Evolutionary conservation across 2,797 vertebrate species (phyloP), one percentile per base, ranked within the genome.

Genomic region (Sebastes vulpes): DNA sequence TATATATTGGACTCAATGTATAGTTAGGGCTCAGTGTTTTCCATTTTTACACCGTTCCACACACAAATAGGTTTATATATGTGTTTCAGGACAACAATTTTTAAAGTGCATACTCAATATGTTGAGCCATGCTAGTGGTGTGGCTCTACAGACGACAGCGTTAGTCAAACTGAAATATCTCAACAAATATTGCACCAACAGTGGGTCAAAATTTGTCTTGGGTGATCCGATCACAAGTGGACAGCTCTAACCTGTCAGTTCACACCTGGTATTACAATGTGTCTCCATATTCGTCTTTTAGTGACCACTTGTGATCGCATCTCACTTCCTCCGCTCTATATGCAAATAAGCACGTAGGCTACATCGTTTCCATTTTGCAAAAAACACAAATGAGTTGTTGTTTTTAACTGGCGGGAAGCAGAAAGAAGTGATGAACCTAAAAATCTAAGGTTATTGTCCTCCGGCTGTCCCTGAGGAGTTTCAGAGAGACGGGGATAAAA

Each of bases 1-100:
- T 72, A 63, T 59, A 71, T 79, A 78, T 64, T 69, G 58, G n/a
- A 67, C 52, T 64, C 20, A 31, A 74, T 77, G 46, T 75, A 66
- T n/a, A 50, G 20, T 65, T 38, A 35, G 2, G n/a, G 18, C 18
- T 72, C 23, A 8, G 14, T 12, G 14, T 31, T 64, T 64, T 35
- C 3, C 2, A 10, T 61, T 26, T 35, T n/a, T 14, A 6, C 23
- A n/a, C 23, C 20, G 20, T 63, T 61, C 1, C 14, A 26, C 26
- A 83, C 26, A 46, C n/a, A 59, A 60, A 38, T 3, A n/a, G 46
- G 46, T n/a, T n/a, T 48, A 31, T 28, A 23, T 29, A 21, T 14
- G n/a, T 35, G 9, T 32, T 21, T 32, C 5, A 20, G 28, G 12
- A 3, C 10, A 48, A 14, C 4, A 1, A 10, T 35, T 52, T 42